Evolutionary conservation across 2,797 vertebrate species (phyloP).

Genomic region (Syncerus caffer): DNA sequence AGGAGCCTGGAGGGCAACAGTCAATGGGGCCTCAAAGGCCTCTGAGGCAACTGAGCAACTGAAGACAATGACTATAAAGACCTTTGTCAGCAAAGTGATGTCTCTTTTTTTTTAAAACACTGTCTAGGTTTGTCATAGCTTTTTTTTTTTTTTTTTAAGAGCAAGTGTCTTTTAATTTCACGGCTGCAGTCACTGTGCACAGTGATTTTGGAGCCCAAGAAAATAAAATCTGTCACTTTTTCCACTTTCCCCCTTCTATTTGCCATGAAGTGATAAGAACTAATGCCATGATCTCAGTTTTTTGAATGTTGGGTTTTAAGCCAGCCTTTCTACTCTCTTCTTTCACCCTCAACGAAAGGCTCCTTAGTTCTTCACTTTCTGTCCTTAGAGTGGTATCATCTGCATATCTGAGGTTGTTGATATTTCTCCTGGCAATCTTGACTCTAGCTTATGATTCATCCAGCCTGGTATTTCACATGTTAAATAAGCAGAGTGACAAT

Average conservation of each 20-base stretch:
- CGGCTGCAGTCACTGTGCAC: rapidly evolving
- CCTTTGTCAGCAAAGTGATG: not conserved
- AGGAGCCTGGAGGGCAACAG: not conserved
- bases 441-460: not conserved
- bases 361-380: not conserved
- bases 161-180: not conserved
- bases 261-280: not conserved
- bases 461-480: not conserved
- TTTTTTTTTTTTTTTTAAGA: not conserved
- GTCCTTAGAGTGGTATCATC: not conserved
- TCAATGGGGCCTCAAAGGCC: not conserved
- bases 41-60: not conserved
- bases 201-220: not conserved
- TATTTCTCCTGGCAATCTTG: not conserved
- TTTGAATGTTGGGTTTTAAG: not conserved
- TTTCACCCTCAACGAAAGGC: not conserved
- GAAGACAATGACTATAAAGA: not conserved
- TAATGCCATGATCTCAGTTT: not conserved
- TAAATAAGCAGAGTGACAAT: not conserved
- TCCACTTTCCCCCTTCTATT: not conserved
- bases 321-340: not conserved
- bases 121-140: not conserved
- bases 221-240: not conserved
- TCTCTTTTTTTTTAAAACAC: not conserved
- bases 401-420: not conserved